phyloP scores from a whole-genome alignment of 2,113 vertebrate genomes.

The Nesoenas mayeri region DNA sequence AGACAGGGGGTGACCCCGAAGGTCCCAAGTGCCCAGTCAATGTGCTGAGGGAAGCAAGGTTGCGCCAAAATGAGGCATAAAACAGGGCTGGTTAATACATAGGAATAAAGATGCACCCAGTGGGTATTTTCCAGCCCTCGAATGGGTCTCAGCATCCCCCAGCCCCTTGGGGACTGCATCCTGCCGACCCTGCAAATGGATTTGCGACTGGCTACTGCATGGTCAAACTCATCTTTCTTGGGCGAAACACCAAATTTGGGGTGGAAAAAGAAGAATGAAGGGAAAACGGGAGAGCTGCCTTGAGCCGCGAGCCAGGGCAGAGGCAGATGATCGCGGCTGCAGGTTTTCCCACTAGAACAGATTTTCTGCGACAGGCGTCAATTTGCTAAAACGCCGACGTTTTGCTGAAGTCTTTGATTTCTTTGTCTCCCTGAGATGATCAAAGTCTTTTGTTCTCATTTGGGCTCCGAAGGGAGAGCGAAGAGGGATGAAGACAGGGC shows the following conservation, averaged over 20 bases:
- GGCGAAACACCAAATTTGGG: neutral
- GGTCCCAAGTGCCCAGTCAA: neutral
- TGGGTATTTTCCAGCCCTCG: neutral
- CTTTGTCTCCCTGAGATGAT: slow-evolving; percentile 45
- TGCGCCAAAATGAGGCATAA: accelerated
- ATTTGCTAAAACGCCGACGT: neutral
- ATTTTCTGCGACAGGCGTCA: neutral
- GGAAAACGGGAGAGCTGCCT: neutral
- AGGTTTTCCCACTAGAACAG: neutral
- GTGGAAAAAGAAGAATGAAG: neutral
- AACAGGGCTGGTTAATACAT: neutral
- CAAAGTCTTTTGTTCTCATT: slow-evolving; percentile 41
- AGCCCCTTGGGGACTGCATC: accelerated
- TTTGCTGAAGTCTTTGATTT: slow-evolving; percentile 57
- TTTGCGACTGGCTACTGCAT: neutral
- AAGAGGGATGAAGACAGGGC: neutral
- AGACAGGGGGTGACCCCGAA: neutral
- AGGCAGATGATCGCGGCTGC: neutral
- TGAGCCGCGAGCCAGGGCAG: accelerated
- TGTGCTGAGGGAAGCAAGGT: neutral
- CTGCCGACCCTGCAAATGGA: neutral
- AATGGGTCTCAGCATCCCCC: neutral
- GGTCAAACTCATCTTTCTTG: neutral
- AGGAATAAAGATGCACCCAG: neutral
- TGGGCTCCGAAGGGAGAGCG: neutral